Base-by-base conservation (phyloP, 2,113 vertebrate genomes). In the Rutilus rutilus region DNA sequence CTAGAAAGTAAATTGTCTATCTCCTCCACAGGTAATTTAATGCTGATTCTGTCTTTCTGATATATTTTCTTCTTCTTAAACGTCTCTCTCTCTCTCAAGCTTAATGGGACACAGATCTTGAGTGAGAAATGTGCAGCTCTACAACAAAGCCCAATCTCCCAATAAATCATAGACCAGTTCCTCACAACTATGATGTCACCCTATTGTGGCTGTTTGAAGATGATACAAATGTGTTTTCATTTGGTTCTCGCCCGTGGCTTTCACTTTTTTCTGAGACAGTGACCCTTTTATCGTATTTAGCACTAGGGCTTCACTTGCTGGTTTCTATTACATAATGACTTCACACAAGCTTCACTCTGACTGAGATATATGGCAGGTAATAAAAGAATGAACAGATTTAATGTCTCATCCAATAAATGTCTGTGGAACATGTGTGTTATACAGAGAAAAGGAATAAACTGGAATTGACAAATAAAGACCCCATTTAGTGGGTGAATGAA, bases 281-380 rank as follows among this genome's bases (percentile, higher is more conserved):
- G 57, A 21, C 42, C 42, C 69, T 69, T 52, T 62, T 75, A 54
- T 52, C 69, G 15, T 45, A 7, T 76, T 84, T 75, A 79, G n/a
- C 45, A 57, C 64, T 47, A 76, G 57, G 36, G 81, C 17, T 86
- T 83, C 54, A 47, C 65, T 36, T 80, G 73, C 62, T 86, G 82
- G 82, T 86, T 86, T 78, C 69, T 39, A 86, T 82, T 88, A 75
- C 69, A 80, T 73, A 86, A 76, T 64, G 57, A 62, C 67, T 84
- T 86, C 59, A 77, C 39, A 84, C 80, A 69, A 27, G 57, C 57
- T 65, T 27, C 25, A 65, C 77, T 88, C 50, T 67, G 83, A 83
- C 33, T 60, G 47, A 77, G 21, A 85, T 85, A 9, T 62, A 79
- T 36, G 50, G 60, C 71, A 59, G 60, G 78, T 60, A 52, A 23